Base-by-base conservation (phyloP, 1,140 invertebrate genomes). In the Mamestra configurata region DNA sequence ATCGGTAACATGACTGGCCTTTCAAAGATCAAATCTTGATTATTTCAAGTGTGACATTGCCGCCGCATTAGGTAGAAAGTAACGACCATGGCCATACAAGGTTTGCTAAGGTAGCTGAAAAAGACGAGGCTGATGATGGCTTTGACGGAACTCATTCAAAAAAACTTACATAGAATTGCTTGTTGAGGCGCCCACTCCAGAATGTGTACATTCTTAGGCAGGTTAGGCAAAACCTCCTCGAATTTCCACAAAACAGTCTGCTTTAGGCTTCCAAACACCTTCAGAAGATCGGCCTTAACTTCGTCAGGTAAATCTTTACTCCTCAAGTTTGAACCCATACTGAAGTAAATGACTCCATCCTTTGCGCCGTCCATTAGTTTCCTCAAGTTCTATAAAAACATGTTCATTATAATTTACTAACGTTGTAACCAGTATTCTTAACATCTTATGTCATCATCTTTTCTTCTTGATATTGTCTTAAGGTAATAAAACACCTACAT, bases 81-180 rank as follows among this genome's bases (percentile, higher is more conserved):
- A n/a, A n/a, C n/a, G n/a, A n/a, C n/a, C n/a, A 61, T 31, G 37
- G 15, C 79, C 43, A 66, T 76, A 91, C 89, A 95, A 79, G 83
- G 96, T 96, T 35, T 89, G 92, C 86, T 97, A 96, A 4, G 96
- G 96, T 46, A 96, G 82, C 96, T 96, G n/a, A n/a, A n/a, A 97
- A 95, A 81, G 35, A 96, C 27, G 5, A 31, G 27, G 27, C 27
- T 31, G 27, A 31, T 31, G 27, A 31, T 31, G 5, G 27, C 27
- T 31, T 31, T 31, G 27, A 31, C 27, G 27, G 27, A 31, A 31
- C 27, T 3, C 27, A 3, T 31, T 31, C 27, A 31, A 31, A 53
- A 0, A 40, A 27, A 80, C 46, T 73, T 89, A 27, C 89, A 80
- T 55, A 94, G 82, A 27, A 96, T 91, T 0, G 82, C 88, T 4